Conservation (phyloP, 2,888 invertebrate species). For the Saturnia japonica region DNA sequence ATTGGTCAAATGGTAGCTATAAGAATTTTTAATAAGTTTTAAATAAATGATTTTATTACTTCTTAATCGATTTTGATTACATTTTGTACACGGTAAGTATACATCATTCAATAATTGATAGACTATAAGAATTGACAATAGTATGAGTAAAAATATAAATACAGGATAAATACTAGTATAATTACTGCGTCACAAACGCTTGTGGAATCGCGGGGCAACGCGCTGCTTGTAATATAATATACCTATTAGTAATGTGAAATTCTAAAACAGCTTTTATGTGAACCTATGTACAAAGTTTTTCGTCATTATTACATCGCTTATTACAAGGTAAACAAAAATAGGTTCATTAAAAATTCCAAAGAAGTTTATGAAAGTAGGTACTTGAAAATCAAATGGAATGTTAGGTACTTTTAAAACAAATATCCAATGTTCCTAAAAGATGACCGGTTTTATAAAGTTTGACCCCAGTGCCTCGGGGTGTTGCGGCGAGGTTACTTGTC, state of each 20-base stretch:
- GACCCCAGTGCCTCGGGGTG: neutral
- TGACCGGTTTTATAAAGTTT: conserved; percentile 1
- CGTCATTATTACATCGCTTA: neutral
- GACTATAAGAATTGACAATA: too few species aligned
- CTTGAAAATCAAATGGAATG: neutral
- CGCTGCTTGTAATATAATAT: too few species aligned
- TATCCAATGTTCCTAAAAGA: neutral
- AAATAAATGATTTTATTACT: too few species aligned
- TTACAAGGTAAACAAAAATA: neutral
- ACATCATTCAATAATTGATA: too few species aligned
- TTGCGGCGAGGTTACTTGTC: neutral
- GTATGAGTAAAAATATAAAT: too few species aligned
- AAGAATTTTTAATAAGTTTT: too few species aligned
- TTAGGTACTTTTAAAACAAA: neutral
- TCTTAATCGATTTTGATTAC: too few species aligned
- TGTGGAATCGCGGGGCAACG: too few species aligned
- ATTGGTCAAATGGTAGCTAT: too few species aligned
- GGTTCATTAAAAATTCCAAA: neutral
- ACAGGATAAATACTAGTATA: too few species aligned
- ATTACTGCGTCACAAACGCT: too few species aligned
- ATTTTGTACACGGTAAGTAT: too few species aligned
- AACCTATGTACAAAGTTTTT: conserved; percentile 8
- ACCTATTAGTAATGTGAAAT: neutral
- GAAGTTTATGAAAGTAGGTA: neutral
- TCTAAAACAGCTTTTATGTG: neutral